These are phyloP conservation scores for Drosophila athabasca DNA, from an alignment of 1,140 invertebrate species.

Conservation along the genomic window DNA sequence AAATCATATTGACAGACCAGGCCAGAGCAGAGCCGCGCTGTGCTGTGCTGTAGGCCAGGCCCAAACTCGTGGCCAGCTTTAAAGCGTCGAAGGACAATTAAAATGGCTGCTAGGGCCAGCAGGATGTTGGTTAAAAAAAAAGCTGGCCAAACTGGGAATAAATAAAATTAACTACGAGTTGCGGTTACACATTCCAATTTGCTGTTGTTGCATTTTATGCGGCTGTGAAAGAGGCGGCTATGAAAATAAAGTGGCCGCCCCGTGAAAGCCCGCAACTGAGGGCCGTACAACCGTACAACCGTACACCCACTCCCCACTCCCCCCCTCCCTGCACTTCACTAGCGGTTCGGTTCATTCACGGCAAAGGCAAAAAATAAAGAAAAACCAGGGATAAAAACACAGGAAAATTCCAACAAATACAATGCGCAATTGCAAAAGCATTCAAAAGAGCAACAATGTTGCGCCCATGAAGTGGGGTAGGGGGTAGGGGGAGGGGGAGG, in stretches of 20 bases:
- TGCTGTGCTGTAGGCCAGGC: conserved; percentile 1
- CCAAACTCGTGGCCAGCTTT: conserved; percentile 30
- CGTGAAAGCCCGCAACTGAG: conserved; percentile 48
- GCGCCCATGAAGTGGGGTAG: conserved; percentile 18
- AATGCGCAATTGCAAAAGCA: conserved; percentile 73
- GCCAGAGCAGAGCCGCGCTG: background rate
- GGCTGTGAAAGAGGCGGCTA: conserved; percentile 79
- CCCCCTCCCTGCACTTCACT: background rate
- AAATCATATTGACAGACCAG: conserved; percentile 62
- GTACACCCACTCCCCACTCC: too few relatives aligned
- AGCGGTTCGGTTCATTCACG: conserved; percentile 19
- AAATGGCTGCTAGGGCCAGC: conserved; percentile 11
- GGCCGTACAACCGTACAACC: background rate
- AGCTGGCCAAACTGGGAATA: conserved; percentile 57
- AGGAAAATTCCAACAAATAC: conserved; percentile 76
- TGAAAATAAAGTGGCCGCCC: conserved; percentile 76
- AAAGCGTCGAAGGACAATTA: conserved; percentile 49
- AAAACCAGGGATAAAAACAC: conserved; percentile 9
- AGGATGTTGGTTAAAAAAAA: conserved; percentile 20
- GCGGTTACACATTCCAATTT: conserved; percentile 81
- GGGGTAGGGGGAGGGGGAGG: background rate
- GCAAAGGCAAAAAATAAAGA: conserved; percentile 32
- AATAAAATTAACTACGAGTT: conserved; percentile 80
- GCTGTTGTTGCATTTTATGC: conserved; percentile 80
- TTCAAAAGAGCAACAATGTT: conserved; percentile 81